Conservation (phyloP, 2,113 vertebrate genomes). For the Haplochromis vanheusdeni region DNA sequence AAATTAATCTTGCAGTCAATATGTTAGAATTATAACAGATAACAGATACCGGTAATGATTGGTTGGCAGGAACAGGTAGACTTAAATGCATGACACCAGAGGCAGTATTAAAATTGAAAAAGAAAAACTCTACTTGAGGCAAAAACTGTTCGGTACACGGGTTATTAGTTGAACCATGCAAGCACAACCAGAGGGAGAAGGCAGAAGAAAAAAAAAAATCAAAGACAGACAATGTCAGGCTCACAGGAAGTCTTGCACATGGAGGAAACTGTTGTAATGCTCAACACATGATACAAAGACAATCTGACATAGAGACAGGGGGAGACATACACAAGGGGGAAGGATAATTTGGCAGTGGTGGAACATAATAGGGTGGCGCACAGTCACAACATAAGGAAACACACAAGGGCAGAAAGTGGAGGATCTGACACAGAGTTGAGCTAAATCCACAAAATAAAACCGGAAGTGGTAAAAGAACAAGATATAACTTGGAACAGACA, state of each 20-base stretch:
- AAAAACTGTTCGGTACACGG: background rate
- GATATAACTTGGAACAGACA: background rate
- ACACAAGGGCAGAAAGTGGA: background rate
- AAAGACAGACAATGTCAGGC: background rate
- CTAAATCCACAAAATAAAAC: background rate
- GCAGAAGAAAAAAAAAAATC: background rate
- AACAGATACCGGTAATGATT: background rate
- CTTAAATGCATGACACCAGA: background rate
- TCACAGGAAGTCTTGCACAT: background rate
- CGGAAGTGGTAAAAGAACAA: background rate
- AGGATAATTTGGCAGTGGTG: background rate
- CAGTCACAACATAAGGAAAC: background rate
- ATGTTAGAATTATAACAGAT: background rate
- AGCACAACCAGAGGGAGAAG: background rate
- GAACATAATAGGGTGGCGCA: background rate
- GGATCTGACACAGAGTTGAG: background rate
- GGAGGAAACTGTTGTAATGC: background rate
- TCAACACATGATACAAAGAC: background rate
- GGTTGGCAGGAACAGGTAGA: background rate
- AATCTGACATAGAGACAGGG: background rate
- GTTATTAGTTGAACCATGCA: background rate
- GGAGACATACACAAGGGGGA: background rate
- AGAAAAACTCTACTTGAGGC: background rate
- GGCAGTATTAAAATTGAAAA: background rate
- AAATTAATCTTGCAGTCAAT: background rate